Base-by-base conservation (phyloP, 2,888 invertebrate species). In the Vandiemenella viatica region DNA sequence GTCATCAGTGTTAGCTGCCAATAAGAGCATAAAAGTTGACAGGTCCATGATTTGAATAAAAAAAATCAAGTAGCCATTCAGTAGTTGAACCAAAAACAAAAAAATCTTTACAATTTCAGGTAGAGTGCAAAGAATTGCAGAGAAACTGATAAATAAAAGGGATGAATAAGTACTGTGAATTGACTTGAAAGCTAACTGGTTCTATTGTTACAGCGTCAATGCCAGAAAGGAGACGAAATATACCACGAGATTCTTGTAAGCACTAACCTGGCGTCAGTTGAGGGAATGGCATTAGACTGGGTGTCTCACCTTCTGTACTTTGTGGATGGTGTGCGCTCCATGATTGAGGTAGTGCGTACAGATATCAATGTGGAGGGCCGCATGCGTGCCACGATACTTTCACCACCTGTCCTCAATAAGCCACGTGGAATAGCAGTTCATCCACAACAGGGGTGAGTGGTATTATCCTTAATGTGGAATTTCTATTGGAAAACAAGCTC, bases 251-350 rank as follows among this genome's bases (percentile, higher is more conserved):
- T 81, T 15, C 68, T 90, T 1, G 79, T 90, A 0, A 80, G 81
- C 43, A 78, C 75, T 0, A 80, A 84, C 57, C 63, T 90, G 50
- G 75, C 80, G 16, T 84, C 86, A 6, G 82, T 92, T 37, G 90
- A 91, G 66, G 88, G 89, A 1, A 82, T 92, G 79, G 84, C 89
- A 0, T 75, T 83, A 45, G 92, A 93, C 65, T 92, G 89, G 88
- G 79, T 89, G 13, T 84, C 86, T 0, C 79, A 84, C 51, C 80
- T 85, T 50, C 65, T 93, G 15, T 93, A 88, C 67, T 91, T 91
- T 63, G 86, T 90, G 0, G 90, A 92, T 61, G 86, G 87, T 0
- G 73, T 78, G 47, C 72, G 78, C 37, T 77, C 80, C 57, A 81
- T 80, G 61, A 88, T 92, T 51, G 87, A 90, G 65, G 79, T 89